phyloP scores from a whole-genome alignment of 1,140 invertebrate genomes.

The Thaumetopoea pityocampa region DNA sequence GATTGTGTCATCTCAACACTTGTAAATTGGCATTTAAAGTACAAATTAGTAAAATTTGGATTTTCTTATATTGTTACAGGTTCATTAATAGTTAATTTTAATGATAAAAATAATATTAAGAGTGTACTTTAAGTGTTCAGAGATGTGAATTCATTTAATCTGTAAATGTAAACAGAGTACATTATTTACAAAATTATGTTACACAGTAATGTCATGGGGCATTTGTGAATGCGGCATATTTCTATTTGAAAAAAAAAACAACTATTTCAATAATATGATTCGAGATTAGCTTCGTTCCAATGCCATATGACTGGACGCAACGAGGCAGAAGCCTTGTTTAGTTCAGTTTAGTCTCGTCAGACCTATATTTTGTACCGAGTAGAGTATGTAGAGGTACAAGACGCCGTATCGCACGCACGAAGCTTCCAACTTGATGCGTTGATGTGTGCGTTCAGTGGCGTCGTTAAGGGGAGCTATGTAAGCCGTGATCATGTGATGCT shows the following conservation, averaged over 20 bases:
- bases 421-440: conserved; percentile 33
- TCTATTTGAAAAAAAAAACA: not conserved
- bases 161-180: conserved; percentile 63
- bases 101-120: conserved; percentile 72
- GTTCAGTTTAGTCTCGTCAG: conserved; percentile 21
- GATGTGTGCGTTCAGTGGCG: too few species aligned
- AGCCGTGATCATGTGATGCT: too few species aligned
- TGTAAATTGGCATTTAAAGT: conserved; percentile 76
- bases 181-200: conserved; percentile 43
- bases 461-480: too few species aligned
- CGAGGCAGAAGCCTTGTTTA: conserved; percentile 34
- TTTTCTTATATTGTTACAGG: conserved; percentile 75
- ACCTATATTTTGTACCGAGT: conserved; percentile 41
- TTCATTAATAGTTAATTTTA: conserved; percentile 74
- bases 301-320: conserved; percentile 40
- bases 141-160: conserved; percentile 62
- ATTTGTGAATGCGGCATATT: conserved; percentile 32
- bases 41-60: conserved; percentile 76
- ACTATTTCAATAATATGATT: conserved; percentile 6
- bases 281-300: conserved; percentile 25
- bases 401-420: not conserved
- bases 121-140: conserved; percentile 76
- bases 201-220: conserved; percentile 33
- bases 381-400: conserved; percentile 7
- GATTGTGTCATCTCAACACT: conserved; percentile 68